Evolutionary conservation across 2,888 invertebrate genomes (phyloP).

Genomic region (Margaritifera margaritifera): DNA sequence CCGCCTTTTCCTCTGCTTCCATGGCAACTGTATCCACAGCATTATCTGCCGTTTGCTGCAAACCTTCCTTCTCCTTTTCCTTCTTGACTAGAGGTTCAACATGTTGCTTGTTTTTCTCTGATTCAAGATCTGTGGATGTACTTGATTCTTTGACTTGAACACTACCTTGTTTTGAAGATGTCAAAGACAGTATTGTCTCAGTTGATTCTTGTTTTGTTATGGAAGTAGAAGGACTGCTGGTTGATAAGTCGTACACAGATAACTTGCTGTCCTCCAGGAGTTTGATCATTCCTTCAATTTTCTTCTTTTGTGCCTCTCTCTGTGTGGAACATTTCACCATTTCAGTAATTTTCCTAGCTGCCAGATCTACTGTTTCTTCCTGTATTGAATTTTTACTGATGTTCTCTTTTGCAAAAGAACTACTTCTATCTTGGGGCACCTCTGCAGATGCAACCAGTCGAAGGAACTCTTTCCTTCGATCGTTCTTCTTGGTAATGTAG

Average conservation of each 20-base stretch:
- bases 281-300: conserved; percentile 38
- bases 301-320: conserved; percentile 29
- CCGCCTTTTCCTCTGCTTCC: too few relatives aligned
- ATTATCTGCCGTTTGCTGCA: conserved; percentile 10
- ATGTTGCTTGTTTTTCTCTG: too few relatives aligned
- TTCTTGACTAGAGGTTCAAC: background rate
- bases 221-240: too few relatives aligned
- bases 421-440: background rate
- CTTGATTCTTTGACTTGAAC: too few relatives aligned
- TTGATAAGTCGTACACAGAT: conserved; percentile 9
- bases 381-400: background rate
- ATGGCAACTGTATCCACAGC: too few relatives aligned
- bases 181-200: too few relatives aligned
- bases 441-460: conserved; percentile 13
- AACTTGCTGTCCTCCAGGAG: conserved; percentile 31
- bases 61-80: conserved; percentile 5
- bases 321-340: conserved; percentile 17
- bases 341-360: conserved; percentile 6
- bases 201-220: too few relatives aligned
- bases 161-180: too few relatives aligned
- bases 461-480: conserved; percentile 46
- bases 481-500: conserved; percentile 47
- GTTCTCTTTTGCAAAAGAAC: background rate
- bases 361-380: conserved; percentile 8
- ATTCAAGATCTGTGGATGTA: too few relatives aligned